These are phyloP conservation scores for Drosophila arizonae DNA, from an alignment of 1,140 invertebrate species.

Conservation along the genomic window DNA sequence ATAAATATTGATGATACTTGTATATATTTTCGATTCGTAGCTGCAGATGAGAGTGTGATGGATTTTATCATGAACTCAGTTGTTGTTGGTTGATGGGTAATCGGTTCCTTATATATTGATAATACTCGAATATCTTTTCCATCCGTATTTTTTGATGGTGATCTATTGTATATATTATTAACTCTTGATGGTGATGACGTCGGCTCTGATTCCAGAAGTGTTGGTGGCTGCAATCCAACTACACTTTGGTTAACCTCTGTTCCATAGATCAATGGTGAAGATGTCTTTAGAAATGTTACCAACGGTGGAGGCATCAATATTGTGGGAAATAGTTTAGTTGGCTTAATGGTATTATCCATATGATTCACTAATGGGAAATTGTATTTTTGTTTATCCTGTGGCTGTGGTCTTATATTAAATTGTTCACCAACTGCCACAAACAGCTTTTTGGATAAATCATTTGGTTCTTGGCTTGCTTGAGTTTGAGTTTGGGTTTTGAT, in stretches of 20 bases:
- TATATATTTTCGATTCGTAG: too few species aligned
- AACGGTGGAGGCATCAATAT: not conserved
- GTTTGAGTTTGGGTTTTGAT: not conserved
- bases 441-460: constrained; percentile 12
- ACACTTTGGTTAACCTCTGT: not conserved
- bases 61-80: too few species aligned
- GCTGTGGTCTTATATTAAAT: constrained; percentile 18
- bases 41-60: too few species aligned
- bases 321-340: not conserved
- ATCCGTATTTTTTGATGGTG: not conserved
- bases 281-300: constrained; percentile 1
- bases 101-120: too few species aligned
- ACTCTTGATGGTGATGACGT: not conserved
- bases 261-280: not conserved
- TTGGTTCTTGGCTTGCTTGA: not conserved
- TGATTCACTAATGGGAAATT: too few species aligned
- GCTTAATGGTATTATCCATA: not conserved
- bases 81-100: too few species aligned
- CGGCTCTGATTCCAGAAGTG: not conserved
- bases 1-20: too few species aligned
- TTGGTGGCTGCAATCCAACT: constrained; percentile 9
- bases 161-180: not conserved
- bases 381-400: too few species aligned
- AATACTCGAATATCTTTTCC: too few species aligned
- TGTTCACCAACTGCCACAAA: constrained; percentile 30